Base-by-base conservation (phyloP, 2,113 vertebrate species). In the Paracanthobrama guichenoti region DNA sequence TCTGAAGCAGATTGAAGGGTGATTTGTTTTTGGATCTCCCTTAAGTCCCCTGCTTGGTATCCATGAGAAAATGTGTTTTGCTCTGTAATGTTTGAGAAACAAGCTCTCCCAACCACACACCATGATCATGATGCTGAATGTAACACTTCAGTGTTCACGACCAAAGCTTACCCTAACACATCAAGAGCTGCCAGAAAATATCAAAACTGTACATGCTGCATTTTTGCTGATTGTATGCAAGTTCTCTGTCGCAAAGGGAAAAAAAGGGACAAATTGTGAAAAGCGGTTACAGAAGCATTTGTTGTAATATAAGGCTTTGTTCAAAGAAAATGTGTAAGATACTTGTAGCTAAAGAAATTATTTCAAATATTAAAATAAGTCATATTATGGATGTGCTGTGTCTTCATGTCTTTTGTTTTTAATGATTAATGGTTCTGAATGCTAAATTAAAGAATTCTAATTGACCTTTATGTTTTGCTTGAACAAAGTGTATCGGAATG, bases 281-380 rank as follows among this genome's bases (percentile, higher is more conserved):
- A 67, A 77, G 4, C 6, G 8, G 14, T 26, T 46, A 44, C 4
- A 26, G n/a, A 66, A 53, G 73, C 22, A 39, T 35, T 79, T 85
- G 53, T 86, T 88, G 87, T 87, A 88, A 83, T 76, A 83, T 83
- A 88, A 77, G 60, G 75, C 35, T 85, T 80, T 62, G 72, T 85
- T 86, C 39, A 69, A 64, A 67, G 26, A 28, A 85, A 53, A 88
- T 69, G 62, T 85, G 66, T 79, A 80, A 83, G 59, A 81, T 85
- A 85, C n/a, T 83, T 85, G 79, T 59, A 39, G 16, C 67, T 79
- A 50, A 82, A 81, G 28, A 83, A 69, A 80, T 83, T 85, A 85
- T 86, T 87, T 85, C 69, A 77, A 66, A 66, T 80, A 88, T 87
- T 87, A 83, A 85, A 86, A 85, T 35, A 66, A 20, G 79, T 81